Percentiles rank a stretch among this genome's conserved stretches.
Evolutionary conservation across 2,888 invertebrate genomes (phyloP).

Genomic region (Bembecia ichneumoniformis): DNA sequence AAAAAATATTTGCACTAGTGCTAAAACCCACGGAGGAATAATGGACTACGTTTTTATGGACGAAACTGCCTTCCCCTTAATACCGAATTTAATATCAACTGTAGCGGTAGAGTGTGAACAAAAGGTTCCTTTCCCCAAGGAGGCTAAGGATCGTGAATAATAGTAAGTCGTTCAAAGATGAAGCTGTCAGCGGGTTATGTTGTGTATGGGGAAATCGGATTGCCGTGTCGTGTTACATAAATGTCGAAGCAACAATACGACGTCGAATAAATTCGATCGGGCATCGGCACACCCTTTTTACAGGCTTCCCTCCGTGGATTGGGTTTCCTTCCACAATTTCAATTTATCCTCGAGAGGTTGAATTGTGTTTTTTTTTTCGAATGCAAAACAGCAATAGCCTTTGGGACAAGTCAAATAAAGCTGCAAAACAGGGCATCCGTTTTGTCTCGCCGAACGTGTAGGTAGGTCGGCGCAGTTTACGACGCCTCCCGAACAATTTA

Average conservation of each 20-base stretch:
- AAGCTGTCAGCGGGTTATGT: neutral
- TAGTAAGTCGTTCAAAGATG: neutral
- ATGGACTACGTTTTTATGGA: no score
- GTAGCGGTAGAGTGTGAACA: no score
- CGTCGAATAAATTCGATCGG: slow-evolving; percentile 28
- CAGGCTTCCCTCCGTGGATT: slow-evolving; percentile 29
- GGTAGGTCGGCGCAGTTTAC: slow-evolving; percentile 1
- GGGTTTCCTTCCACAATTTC: slow-evolving; percentile 35
- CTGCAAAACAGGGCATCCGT: slow-evolving; percentile 6
- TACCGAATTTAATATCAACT: no score
- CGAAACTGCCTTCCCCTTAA: no score
- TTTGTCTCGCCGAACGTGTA: slow-evolving; percentile 1
- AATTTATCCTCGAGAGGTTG: slow-evolving; percentile 43
- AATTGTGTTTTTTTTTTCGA: slow-evolving; percentile 51
- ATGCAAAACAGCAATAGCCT: slow-evolving; percentile 52
- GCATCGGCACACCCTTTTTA: slow-evolving; percentile 26
- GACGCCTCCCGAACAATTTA: slow-evolving; percentile 38
- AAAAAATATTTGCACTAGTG: no score
- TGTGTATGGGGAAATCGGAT: neutral
- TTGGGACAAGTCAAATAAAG: slow-evolving; percentile 12
- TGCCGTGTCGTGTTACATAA: neutral
- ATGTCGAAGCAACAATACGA: slow-evolving; percentile 5
- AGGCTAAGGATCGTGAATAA: neutral
- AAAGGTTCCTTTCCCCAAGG: neutral
- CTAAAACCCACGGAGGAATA: no score